Evolutionary conservation across 2,113 vertebrate species (phyloP).

Genomic region (Chionodraco myersi): DNA sequence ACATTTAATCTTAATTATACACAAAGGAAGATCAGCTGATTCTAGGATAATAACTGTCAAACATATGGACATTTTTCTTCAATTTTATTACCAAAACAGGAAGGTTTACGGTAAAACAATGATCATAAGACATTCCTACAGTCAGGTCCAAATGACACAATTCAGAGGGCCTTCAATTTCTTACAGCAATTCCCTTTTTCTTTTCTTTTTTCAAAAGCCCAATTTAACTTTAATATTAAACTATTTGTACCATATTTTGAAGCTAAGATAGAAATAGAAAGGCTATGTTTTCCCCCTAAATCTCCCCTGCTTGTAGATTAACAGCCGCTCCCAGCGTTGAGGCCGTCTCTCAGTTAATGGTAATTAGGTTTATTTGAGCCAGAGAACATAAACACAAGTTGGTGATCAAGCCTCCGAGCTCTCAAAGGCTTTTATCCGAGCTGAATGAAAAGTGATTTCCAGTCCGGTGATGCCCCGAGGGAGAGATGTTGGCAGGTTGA

Average conservation of each 20-base stretch:
- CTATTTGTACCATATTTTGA: too few species aligned
- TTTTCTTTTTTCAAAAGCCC: too few species aligned
- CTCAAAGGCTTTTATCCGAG: constrained; percentile 55
- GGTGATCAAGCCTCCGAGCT: constrained; percentile 57
- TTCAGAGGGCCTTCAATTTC: too few species aligned
- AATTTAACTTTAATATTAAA: too few species aligned
- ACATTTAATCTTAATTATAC: neutral
- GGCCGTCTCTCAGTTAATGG: constrained; percentile 36
- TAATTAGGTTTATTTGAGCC: constrained; percentile 62
- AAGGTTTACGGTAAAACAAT: too few species aligned
- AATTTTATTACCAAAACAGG: too few species aligned
- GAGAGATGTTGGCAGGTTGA: constrained; percentile 30
- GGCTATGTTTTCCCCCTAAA: neutral
- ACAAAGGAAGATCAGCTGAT: neutral
- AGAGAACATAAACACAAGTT: constrained; percentile 58
- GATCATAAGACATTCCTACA: too few species aligned
- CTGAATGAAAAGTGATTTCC: constrained; percentile 59
- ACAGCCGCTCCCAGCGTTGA: constrained; percentile 40
- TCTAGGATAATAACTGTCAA: neutral
- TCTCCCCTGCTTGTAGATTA: constrained; percentile 35
- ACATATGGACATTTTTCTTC: too few species aligned
- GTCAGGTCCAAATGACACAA: too few species aligned
- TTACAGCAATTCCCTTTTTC: too few species aligned
- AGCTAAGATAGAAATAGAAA: too few species aligned
- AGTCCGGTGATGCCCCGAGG: constrained; percentile 34